phyloP scores from a whole-genome alignment of 2,888 invertebrate genomes.

The Tenthredo amoena region DNA sequence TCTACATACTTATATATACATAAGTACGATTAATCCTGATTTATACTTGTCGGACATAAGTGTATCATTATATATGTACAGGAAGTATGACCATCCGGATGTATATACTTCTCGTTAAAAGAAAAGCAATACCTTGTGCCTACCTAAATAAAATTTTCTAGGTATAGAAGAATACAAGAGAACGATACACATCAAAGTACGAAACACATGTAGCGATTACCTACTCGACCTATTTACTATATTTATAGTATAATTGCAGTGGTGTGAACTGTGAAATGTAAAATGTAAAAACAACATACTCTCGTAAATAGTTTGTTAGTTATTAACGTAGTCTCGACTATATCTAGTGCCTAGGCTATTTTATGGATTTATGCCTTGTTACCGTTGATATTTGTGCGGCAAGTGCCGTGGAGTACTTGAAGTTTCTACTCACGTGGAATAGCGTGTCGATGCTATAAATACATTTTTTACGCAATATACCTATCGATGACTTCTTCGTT shows the following conservation, averaged over 20 bases:
- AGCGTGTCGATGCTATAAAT: constrained; percentile 45
- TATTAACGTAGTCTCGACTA: constrained; percentile 34
- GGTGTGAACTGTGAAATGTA: constrained; percentile 5
- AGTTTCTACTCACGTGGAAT: constrained; percentile 38
- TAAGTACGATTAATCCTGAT: background rate
- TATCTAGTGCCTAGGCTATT: constrained; percentile 46
- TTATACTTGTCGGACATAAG: background rate
- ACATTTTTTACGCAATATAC: constrained; percentile 42
- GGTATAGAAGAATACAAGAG: background rate
- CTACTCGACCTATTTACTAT: background rate
- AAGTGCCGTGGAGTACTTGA: constrained; percentile 5
- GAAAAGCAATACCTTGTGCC: constrained; percentile 45
- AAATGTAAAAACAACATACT: constrained; percentile 28
- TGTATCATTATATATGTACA: constrained; percentile 2
- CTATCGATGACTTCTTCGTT: background rate
- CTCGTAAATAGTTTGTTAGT: constrained; percentile 2
- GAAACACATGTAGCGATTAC: background rate
- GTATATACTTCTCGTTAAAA: background rate
- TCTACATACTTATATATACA: background rate
- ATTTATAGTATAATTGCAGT: constrained; percentile 20
- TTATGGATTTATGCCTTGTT: constrained; percentile 43
- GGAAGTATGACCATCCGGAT: background rate
- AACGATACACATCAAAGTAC: constrained; percentile 15
- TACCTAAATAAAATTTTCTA: background rate
- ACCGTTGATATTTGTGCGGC: constrained; percentile 16